phyloP scores from a whole-genome alignment of 2,113 vertebrate genomes.

The Ibidorhyncha struthersii region DNA sequence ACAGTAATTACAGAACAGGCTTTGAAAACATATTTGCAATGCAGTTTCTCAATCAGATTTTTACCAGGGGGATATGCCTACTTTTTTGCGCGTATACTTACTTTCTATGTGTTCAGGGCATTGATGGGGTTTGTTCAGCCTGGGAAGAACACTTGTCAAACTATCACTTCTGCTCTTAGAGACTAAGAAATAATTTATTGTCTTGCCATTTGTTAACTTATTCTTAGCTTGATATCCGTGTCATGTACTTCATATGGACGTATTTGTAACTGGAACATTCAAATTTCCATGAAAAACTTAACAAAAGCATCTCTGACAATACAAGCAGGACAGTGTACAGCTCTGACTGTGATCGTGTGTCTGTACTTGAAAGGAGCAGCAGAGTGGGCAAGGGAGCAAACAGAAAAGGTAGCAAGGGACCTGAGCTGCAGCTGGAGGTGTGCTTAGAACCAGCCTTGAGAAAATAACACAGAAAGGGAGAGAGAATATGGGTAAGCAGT shows the following conservation, averaged over 20 bases:
- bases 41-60: background rate
- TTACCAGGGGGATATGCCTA: background rate
- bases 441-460: background rate
- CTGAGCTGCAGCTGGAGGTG: background rate
- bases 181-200: background rate
- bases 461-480: background rate
- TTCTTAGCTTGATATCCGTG: background rate
- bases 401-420: background rate
- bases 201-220: background rate
- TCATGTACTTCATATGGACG: background rate
- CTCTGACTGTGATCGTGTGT: background rate
- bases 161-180: background rate
- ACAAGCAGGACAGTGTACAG: background rate
- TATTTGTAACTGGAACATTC: background rate
- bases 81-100: background rate
- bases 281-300: background rate
- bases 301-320: background rate
- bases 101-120: background rate
- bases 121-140: background rate
- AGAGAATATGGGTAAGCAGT: background rate
- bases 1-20: background rate
- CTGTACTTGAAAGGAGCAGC: background rate
- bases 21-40: constrained; percentile 35
- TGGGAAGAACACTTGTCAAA: background rate
- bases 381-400: background rate